Evolutionary conservation across 2,113 vertebrate species (phyloP).

Genomic region (Cygnus buccinator): DNA sequence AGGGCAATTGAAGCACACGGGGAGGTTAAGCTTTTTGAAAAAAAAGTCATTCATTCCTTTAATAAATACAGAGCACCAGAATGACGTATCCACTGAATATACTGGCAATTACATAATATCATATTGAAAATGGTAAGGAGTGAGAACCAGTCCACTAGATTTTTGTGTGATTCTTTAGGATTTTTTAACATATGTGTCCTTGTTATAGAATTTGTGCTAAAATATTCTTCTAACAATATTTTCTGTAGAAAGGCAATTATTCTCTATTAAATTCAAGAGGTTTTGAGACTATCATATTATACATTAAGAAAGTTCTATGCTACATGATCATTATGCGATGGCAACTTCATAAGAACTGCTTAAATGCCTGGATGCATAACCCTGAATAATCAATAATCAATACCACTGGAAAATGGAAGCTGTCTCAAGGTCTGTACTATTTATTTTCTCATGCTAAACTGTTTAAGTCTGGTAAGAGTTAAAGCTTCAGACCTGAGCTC

Average conservation of each 20-base stretch:
- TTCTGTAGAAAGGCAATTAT: not conserved
- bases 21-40: not conserved
- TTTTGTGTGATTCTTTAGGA: not conserved
- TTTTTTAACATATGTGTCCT: not conserved
- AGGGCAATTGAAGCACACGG: not conserved
- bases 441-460: not conserved
- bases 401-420: not conserved
- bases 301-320: not conserved
- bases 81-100: not conserved
- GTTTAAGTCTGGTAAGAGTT: not conserved
- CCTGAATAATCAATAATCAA: not conserved
- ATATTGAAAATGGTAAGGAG: not conserved
- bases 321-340: not conserved
- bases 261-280: not conserved
- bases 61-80: not conserved
- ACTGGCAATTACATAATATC: not conserved
- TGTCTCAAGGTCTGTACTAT: not conserved
- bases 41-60: not conserved
- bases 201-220: not conserved
- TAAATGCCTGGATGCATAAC: not conserved
- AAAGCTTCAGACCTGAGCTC: not conserved
- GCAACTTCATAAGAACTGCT: not conserved
- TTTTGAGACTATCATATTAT: not conserved
- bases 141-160: not conserved
- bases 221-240: not conserved